Conservation (phyloP, 2,797 vertebrate species). For the Podargus strigoides region DNA sequence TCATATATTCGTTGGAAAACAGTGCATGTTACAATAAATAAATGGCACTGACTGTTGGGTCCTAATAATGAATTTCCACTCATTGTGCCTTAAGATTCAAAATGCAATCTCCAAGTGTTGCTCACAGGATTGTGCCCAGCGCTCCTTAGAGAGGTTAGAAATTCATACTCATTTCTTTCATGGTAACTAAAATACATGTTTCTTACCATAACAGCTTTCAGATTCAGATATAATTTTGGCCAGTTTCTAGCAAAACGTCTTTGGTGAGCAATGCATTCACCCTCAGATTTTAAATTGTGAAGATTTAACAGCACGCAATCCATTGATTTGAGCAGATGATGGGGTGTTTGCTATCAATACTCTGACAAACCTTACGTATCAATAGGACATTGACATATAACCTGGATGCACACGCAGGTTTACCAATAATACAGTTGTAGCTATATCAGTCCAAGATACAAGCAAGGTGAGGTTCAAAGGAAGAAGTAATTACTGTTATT, state of each 20-base stretch:
- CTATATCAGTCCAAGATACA: not conserved
- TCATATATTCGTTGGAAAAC: not conserved
- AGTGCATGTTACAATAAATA: not conserved
- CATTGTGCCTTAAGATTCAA: not conserved
- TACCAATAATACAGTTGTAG: not conserved
- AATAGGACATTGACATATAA: rapidly evolving
- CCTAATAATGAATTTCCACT: not conserved
- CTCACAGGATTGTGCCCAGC: not conserved
- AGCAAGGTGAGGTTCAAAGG: not conserved
- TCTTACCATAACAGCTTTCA: not conserved
- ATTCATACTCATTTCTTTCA: not conserved
- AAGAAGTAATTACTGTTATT: not conserved
- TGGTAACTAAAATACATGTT: not conserved
- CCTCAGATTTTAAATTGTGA: not conserved
- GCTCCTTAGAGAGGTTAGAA: not conserved
- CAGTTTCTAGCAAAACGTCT: not conserved
- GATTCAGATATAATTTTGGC: not conserved
- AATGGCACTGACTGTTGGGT: not conserved
- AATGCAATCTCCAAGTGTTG: not conserved
- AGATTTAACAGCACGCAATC: not conserved
- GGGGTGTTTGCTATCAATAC: not conserved
- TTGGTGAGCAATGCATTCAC: not conserved
- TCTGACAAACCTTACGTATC: not conserved
- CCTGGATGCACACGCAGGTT: rapidly evolving
- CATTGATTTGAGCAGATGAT: not conserved